Evolutionary conservation across 1,140 invertebrate genomes (phyloP).

Genomic region (Drosophila navojoa): DNA sequence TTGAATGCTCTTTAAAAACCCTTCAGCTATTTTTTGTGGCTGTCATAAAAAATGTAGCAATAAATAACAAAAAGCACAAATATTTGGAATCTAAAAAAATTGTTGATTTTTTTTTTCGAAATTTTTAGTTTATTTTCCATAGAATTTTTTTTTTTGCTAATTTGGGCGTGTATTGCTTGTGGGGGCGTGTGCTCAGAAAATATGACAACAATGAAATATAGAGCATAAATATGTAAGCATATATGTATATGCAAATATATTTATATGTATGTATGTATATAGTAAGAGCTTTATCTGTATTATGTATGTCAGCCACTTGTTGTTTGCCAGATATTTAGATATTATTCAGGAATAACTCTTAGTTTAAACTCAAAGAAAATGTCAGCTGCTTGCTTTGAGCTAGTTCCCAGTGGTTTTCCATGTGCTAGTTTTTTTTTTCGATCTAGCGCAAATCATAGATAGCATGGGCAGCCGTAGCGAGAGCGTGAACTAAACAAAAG

Average conservation of each 20-base stretch:
- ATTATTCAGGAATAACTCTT: neutral
- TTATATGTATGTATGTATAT: neutral
- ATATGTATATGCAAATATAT: constrained; percentile 3
- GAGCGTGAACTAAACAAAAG: constrained; percentile 20
- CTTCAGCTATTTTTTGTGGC: constrained; percentile 75
- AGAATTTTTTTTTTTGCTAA: constrained; percentile 29
- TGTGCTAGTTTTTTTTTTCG: neutral
- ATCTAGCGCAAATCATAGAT: neutral
- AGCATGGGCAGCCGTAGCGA: neutral
- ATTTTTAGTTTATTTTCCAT: constrained; percentile 17
- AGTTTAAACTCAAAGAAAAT: neutral
- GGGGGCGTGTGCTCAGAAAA: constrained; percentile 40
- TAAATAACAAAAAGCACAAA: constrained; percentile 58
- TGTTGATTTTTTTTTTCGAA: neutral
- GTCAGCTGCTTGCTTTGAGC: constrained; percentile 7
- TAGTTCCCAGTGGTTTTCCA: constrained; percentile 1
- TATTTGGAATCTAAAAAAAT: constrained; percentile 22
- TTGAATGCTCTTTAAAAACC: constrained; percentile 68
- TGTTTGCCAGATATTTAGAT: neutral
- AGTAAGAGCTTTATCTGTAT: no score
- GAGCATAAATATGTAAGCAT: constrained; percentile 19
- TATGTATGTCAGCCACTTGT: constrained; percentile 8
- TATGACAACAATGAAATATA: constrained; percentile 55
- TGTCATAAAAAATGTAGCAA: constrained; percentile 79
- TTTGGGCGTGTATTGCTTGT: constrained; percentile 35